Conservation (phyloP, 2,113 vertebrate species). For the Potamarius usumacintae region DNA sequence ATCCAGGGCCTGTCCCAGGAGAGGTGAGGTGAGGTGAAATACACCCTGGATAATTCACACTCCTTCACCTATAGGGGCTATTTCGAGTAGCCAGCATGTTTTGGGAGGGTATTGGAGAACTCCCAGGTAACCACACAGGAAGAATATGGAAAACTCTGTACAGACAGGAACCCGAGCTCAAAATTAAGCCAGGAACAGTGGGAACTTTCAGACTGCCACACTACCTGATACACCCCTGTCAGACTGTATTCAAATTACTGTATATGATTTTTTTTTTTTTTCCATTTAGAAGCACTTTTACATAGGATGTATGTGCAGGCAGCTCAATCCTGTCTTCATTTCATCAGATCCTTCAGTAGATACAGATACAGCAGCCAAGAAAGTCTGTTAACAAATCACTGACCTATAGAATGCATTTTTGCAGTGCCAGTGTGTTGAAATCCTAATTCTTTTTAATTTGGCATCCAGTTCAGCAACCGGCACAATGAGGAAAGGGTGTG, state of each 20-base stretch:
- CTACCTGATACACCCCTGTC: background rate
- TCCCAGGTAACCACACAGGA: background rate
- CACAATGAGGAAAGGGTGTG: background rate
- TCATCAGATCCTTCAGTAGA: background rate
- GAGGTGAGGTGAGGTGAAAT: background rate
- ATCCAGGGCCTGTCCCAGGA: background rate
- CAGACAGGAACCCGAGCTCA: background rate
- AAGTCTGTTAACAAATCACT: background rate
- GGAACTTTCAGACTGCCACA: background rate
- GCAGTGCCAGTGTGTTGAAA: background rate
- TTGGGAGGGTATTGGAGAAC: background rate
- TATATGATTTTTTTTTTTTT: background rate
- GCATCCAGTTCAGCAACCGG: background rate
- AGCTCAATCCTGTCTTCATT: background rate
- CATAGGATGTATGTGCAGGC: background rate
- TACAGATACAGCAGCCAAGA: background rate
- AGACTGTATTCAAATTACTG: background rate
- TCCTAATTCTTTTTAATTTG: background rate
- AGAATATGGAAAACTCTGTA: background rate
- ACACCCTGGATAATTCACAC: background rate
- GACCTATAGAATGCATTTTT: background rate
- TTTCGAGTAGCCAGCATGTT: background rate
- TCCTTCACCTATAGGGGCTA: background rate
- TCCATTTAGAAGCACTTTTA: background rate
- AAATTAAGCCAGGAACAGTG: background rate